Conservation (phyloP, 92 coral and sea anemone genomes). For the Nematostella vectensis region DNA sequence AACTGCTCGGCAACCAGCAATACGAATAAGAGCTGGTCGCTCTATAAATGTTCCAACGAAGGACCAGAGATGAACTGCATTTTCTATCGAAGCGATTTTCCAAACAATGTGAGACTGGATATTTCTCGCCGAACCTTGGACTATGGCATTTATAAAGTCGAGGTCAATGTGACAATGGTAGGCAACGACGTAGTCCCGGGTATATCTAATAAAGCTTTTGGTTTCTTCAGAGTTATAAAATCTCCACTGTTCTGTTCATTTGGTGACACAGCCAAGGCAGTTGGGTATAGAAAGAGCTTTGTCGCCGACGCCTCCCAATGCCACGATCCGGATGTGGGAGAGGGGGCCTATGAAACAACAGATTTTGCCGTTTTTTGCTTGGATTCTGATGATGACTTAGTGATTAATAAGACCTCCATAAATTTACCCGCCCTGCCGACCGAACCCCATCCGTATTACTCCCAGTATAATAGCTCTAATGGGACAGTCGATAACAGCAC, state of each 20-base stretch:
- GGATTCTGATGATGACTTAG: constrained; percentile 17
- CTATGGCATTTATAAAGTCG: constrained; percentile 39
- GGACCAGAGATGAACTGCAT: constrained; percentile 17
- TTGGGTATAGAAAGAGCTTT: constrained; percentile 51
- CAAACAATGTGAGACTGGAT: constrained; percentile 5
- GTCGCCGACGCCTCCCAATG: constrained; percentile 29
- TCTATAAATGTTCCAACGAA: constrained; percentile 14
- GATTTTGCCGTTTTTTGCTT: constrained; percentile 57
- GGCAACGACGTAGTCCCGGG: constrained; percentile 35
- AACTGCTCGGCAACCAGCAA: constrained; percentile 75
- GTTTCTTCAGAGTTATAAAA: constrained; percentile 34
- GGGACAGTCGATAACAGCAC: constrained; percentile 10
- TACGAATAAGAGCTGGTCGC: constrained; percentile 41
- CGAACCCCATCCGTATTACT: constrained; percentile 8
- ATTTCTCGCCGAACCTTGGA: constrained; percentile 28
- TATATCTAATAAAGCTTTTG: constrained; percentile 25
- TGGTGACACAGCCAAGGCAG: constrained; percentile 57
- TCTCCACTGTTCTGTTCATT: constrained; percentile 47
- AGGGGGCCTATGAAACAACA: constrained; percentile 9
- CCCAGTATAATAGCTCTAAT: constrained; percentile 10
- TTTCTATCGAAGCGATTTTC: constrained; percentile 7
- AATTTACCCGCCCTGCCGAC: constrained; percentile 20
- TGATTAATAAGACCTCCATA: constrained; percentile 21
- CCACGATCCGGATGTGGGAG: constrained; percentile 67
- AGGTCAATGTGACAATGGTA: constrained; percentile 46